These are phyloP conservation scores for Mesoclemmys tuberculata DNA, from an alignment of 2,113 vertebrate genomes.

Conservation along the genomic window DNA sequence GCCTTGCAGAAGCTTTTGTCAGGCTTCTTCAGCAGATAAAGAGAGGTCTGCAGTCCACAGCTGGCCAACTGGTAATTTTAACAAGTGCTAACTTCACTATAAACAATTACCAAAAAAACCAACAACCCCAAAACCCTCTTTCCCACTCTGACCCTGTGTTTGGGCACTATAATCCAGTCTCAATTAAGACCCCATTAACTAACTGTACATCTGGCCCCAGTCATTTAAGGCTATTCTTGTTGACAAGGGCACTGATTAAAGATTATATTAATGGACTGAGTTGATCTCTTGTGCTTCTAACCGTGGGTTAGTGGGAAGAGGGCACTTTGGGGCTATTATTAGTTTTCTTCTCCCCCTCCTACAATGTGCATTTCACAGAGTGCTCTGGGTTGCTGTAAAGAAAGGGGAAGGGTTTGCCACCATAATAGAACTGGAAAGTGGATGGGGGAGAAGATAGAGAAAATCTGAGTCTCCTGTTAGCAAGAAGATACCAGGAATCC, in stretches of 20 bases:
- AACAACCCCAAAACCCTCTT: neutral
- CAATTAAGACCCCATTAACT: slow-evolving; percentile 48
- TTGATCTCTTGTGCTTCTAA: neutral
- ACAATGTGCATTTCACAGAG: neutral
- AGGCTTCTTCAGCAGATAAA: neutral
- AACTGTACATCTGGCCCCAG: slow-evolving; percentile 30
- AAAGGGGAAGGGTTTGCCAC: neutral
- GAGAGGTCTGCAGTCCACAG: neutral
- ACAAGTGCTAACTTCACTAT: neutral
- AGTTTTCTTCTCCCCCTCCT: neutral
- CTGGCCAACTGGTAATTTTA: neutral
- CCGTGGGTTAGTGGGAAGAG: neutral
- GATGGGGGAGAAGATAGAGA: neutral
- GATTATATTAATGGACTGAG: slow-evolving; percentile 18
- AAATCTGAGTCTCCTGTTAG: neutral
- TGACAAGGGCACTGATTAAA: slow-evolving; percentile 64
- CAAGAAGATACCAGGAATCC: neutral
- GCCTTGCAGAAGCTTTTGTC: neutral
- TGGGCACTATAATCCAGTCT: neutral
- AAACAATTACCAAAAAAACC: neutral
- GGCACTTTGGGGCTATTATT: neutral
- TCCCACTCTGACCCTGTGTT: neutral
- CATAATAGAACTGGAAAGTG: neutral
- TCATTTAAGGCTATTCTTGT: slow-evolving; percentile 47
- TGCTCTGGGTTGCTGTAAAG: neutral